Percentiles rank a stretch among this genome's conserved stretches.
Evolutionary conservation across 2,797 vertebrate genomes (phyloP).

Genomic region (Notamacropus eugenii): DNA sequence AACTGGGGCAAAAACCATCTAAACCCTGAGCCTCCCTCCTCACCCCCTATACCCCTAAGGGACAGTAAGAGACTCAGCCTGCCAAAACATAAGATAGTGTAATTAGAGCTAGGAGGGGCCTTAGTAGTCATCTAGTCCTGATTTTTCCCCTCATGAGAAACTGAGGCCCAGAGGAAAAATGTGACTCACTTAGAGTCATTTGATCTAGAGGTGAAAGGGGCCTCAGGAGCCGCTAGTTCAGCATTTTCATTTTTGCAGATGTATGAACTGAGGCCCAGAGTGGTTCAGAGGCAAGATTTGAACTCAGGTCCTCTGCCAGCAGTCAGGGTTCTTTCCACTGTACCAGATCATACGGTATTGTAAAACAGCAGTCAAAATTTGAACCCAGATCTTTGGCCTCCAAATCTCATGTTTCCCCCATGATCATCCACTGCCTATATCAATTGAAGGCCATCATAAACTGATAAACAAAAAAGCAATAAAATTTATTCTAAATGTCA

Average conservation of each 20-base stretch:
- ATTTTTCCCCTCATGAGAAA: neutral
- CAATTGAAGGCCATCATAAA: neutral
- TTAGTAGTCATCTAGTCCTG: neutral
- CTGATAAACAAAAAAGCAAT: neutral
- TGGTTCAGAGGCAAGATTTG: neutral
- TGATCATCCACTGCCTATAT: neutral
- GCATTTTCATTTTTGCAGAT: neutral
- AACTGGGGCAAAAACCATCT: slow-evolving; percentile 38
- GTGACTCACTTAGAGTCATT: neutral
- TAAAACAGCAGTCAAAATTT: neutral
- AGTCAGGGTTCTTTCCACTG: neutral
- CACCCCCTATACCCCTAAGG: neutral
- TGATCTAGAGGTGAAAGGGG: neutral
- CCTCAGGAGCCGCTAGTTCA: neutral
- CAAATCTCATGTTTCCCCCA: neutral
- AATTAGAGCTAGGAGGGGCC: neutral
- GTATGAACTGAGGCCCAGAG: neutral
- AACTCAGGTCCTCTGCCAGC: neutral
- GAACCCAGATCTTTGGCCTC: neutral
- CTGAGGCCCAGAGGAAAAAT: neutral
- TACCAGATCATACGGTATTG: neutral
- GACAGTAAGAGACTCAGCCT: neutral
- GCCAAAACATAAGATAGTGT: neutral
- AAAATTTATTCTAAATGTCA: neutral
- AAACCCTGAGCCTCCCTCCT: slow-evolving; percentile 13